These are phyloP conservation scores for Chanos chanos DNA, from an alignment of 2,797 vertebrate species.

Conservation along the genomic window DNA sequence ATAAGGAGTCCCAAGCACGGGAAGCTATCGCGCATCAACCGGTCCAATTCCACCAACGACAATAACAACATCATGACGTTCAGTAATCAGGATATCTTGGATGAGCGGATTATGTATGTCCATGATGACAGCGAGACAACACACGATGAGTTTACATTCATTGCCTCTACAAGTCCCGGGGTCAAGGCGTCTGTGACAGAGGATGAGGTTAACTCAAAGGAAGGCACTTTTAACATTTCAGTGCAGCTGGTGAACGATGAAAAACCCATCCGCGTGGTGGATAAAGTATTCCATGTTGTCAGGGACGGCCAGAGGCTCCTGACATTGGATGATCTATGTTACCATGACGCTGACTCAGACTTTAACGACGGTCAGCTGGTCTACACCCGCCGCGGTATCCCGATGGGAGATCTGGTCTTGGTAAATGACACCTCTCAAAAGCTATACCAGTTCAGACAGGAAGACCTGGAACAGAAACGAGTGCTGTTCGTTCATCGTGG, in stretches of 20 bases:
- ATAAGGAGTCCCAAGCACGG: conserved; percentile 76
- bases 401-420: conserved; percentile 83
- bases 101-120: conserved; percentile 78
- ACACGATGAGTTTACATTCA: conserved; percentile 75
- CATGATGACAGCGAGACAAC: conserved; percentile 86
- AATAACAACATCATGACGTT: conserved; percentile 75
- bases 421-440: conserved; percentile 75
- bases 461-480: conserved; percentile 73
- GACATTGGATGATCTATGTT: conserved; percentile 79
- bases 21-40: conserved; percentile 73
- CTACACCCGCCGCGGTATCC: conserved; percentile 83
- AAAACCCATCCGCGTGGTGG: conserved; percentile 78
- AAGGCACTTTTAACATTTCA: conserved; percentile 76
- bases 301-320: conserved; percentile 76
- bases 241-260: conserved; percentile 84
- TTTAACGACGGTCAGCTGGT: conserved; percentile 81
- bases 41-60: conserved; percentile 71
- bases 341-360: conserved; percentile 83
- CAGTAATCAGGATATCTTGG: conserved; percentile 76
- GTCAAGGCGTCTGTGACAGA: conserved; percentile 50
- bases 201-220: conserved; percentile 56
- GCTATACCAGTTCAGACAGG: conserved; percentile 85
- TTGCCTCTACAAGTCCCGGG: conserved; percentile 62
- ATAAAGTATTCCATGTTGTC: conserved; percentile 81
- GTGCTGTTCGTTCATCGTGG: conserved; percentile 83